Base-by-base conservation (phyloP, 2,888 invertebrate genomes). In the Apoda limacodes region DNA sequence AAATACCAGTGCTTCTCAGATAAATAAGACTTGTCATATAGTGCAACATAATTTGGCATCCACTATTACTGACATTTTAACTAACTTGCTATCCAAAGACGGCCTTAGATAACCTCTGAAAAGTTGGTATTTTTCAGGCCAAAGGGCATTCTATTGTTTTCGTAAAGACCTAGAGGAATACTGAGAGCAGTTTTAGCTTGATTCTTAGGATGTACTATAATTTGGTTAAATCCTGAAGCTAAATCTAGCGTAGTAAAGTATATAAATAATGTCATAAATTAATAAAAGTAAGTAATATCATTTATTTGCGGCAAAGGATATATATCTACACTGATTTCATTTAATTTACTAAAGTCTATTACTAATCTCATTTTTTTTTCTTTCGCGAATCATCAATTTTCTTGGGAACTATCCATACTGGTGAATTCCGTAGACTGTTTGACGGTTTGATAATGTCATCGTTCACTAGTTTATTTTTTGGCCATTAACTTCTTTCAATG, bases 371-470 rank as follows among this genome's bases (percentile, higher is more conserved):
- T 40, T 34, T 43, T 43, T n/a, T n/a, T 12, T 31, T 38, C 22
- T 39, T 29, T 3, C 38, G 38, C 5, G 43, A 38, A n/a, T 37
- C 39, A 22, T 41, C 40, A 7, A 34, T 22, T 23, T 39, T 40
- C 13, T 44, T 40, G 3, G 38, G 38, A 15, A 39, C 39, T 7
- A 42, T 9, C 34, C 37, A 40, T 9, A 44, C 37, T 15, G 46
- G 46, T 13, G 43, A 40, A 22, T 34, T 33, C 41, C 41, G 42
- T 5, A 40, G 39, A 17, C 35, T 37, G 12, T 19, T 24, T 3
- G 46, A 46, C n/a, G 44, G 44, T 27, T 38, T 13, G 10, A 46
- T 43, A 6, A 43, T 41, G 7, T 25, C 23, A 19, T 43, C n/a
- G n/a, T n/a, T n/a, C n/a, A n/a, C n/a, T n/a, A n/a, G n/a, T n/a